A percentile compares a stretch with the other conserved stretches of the same genome.
phyloP scores from a whole-genome alignment of 2,113 vertebrate genomes.

The Poecilia latipinna region DNA sequence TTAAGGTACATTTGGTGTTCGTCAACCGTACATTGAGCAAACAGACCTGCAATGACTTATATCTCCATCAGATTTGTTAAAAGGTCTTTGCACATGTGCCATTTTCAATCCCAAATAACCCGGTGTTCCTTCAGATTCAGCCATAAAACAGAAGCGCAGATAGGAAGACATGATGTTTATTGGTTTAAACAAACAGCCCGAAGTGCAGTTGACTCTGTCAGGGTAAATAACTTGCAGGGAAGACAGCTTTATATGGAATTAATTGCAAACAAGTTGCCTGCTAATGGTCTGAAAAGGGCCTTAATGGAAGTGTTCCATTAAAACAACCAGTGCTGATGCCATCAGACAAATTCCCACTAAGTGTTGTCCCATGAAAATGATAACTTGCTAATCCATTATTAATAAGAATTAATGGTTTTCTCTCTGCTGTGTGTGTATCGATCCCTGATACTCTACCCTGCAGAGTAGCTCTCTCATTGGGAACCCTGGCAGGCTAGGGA shows the following conservation, averaged over 20 bases:
- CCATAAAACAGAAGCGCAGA: conserved; percentile 51
- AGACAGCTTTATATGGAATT: conserved; percentile 75
- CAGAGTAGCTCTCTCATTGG: conserved; percentile 67
- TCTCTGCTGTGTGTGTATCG: conserved; percentile 71
- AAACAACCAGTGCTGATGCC: conserved; percentile 74
- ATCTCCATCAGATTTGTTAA: not conserved
- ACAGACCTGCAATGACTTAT: not conserved
- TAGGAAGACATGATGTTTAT: conserved; percentile 66
- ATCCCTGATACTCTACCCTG: conserved; percentile 72
- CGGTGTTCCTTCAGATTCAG: conserved; percentile 26
- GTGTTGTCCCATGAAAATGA: conserved; percentile 78
- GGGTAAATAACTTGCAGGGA: conserved; percentile 73
- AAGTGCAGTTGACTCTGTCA: conserved; percentile 70
- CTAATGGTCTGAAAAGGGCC: conserved; percentile 75
- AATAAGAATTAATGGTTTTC: conserved; percentile 80
- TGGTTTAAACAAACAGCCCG: conserved; percentile 72
- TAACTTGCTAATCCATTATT: conserved; percentile 82
- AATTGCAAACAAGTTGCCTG: conserved; percentile 77
- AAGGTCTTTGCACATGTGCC: not conserved
- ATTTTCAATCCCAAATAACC: conserved; percentile 13
- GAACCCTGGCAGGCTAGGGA: conserved; percentile 62
- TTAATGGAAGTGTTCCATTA: conserved; percentile 80
- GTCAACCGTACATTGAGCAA: not conserved
- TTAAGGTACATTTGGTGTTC: no score
- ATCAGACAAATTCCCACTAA: conserved; percentile 78